Evolutionary conservation across 1,140 invertebrate species (phyloP).

Genomic region (Zaprionus vittiger): DNA sequence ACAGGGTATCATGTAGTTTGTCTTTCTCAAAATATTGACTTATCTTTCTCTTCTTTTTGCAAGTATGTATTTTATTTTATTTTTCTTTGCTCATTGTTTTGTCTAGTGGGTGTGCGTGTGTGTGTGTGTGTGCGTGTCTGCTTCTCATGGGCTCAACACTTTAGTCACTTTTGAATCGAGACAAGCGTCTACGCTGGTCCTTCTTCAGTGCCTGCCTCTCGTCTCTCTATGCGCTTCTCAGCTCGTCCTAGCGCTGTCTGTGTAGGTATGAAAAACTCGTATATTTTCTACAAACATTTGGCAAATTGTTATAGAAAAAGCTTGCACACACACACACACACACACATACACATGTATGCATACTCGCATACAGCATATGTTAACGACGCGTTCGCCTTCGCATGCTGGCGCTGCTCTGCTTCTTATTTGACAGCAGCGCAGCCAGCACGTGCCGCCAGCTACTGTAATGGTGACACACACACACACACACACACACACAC

Average conservation of each 20-base stretch:
- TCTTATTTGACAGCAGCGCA: conserved; percentile 14
- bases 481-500: conserved; percentile 14
- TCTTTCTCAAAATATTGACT: conserved; percentile 13
- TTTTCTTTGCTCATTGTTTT: conserved; percentile 26
- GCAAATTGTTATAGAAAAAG: conserved; percentile 73
- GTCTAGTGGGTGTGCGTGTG: conserved; percentile 14
- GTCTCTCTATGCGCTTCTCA: not conserved
- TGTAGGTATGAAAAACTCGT: conserved; percentile 58
- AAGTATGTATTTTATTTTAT: conserved; percentile 19
- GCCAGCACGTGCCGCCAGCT: conserved; percentile 51
- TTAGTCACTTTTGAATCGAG: conserved; percentile 66
- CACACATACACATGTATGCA: conserved; percentile 17
- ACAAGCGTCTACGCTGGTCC: conserved; percentile 23
- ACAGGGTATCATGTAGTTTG: conserved; percentile 13
- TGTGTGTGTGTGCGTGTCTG: conserved; percentile 27
- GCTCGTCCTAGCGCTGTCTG: conserved; percentile 5
- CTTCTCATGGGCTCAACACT: conserved; percentile 51
- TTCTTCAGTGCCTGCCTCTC: not conserved
- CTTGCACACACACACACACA: conserved; percentile 31
- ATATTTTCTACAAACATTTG: conserved; percentile 70
- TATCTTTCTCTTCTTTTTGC: conserved; percentile 17
- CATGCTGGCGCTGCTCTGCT: conserved; percentile 39
- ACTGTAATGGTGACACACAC: conserved; percentile 34
- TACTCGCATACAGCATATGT: conserved; percentile 69
- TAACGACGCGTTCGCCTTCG: conserved; percentile 62